Evolutionary conservation across 2,113 vertebrate genomes (phyloP), one percentile per base, ranked within the genome.

Genomic region (Clinocottus analis): DNA sequence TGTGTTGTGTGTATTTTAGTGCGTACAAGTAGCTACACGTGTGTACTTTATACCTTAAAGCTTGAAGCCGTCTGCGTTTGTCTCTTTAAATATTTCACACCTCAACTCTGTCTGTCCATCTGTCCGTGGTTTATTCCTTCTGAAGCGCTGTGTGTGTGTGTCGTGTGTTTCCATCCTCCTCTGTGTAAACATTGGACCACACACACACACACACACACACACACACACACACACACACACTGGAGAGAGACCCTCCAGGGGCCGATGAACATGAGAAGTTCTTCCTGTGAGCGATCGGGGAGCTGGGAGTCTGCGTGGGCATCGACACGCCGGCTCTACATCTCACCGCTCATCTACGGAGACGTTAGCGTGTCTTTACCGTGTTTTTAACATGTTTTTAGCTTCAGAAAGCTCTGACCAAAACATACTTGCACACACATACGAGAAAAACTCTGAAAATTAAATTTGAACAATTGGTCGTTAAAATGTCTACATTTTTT

Each of bases 301-400:
- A 90, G 85, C 90, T 89, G 88, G 87, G 91, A 87, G 79, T 88
- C 84, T 80, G 84, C 86, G 83, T 92, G 77, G 82, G 77, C 53
- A 79, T 87, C 51, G 49, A 89, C 77, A 70, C 27, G 29, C 64
- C 53, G 77, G 58, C 76, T 75, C 53, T n/a, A n/a, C n/a, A n/a
- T n/a, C n/a, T n/a, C n/a, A n/a, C n/a, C n/a, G n/a, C n/a, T n/a
- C n/a, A n/a, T n/a, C n/a, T n/a, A n/a, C n/a, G n/a, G n/a, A n/a
- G n/a, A n/a, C n/a, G n/a, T n/a, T n/a, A n/a, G n/a, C n/a, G n/a
- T n/a, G n/a, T n/a, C n/a, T n/a, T n/a, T n/a, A n/a, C n/a, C n/a
- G n/a, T n/a, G n/a, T n/a, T n/a, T n/a, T n/a, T n/a, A n/a, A n/a
- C n/a, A n/a, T n/a, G n/a, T n/a, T n/a, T n/a, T n/a, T 39, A 53